phyloP scores from a whole-genome alignment of 1,140 invertebrate species.

The Monochamus saltuarius region DNA sequence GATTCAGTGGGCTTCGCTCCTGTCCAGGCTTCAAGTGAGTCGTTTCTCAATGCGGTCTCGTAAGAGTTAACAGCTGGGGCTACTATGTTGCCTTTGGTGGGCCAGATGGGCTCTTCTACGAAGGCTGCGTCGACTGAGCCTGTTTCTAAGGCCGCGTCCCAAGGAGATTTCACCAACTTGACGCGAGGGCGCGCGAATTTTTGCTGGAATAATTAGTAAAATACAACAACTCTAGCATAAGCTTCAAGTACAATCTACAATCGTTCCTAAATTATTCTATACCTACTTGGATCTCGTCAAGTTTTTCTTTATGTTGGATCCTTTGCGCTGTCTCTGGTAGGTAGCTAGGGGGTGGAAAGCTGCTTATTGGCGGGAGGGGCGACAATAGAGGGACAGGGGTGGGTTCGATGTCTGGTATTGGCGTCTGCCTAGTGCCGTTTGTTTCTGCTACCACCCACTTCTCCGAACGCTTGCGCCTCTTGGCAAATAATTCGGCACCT shows the following conservation, averaged over 20 bases:
- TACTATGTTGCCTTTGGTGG: slow-evolving; percentile 44
- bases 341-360: slow-evolving; percentile 50
- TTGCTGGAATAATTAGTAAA: slow-evolving; percentile 58
- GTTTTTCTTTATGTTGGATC: slow-evolving; percentile 56
- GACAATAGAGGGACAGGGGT: slow-evolving; percentile 49
- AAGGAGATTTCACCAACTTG: slow-evolving; percentile 67
- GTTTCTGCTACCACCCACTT: slow-evolving; percentile 84
- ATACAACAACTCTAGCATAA: too few relatives aligned
- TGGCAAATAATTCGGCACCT: slow-evolving; percentile 86
- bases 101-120: slow-evolving; percentile 52
- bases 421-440: slow-evolving; percentile 49
- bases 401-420: slow-evolving; percentile 48
- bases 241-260: too few relatives aligned
- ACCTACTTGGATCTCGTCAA: slow-evolving; percentile 59
- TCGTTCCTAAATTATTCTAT: background rate
- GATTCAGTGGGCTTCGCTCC: slow-evolving; percentile 31
- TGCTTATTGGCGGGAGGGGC: slow-evolving; percentile 46
- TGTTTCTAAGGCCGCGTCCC: slow-evolving; percentile 72
- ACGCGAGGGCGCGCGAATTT: slow-evolving; percentile 61
- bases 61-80: slow-evolving; percentile 48
- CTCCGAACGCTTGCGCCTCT: slow-evolving; percentile 79
- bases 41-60: slow-evolving; percentile 44
- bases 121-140: slow-evolving; percentile 71
- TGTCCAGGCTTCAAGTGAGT: slow-evolving; percentile 45
- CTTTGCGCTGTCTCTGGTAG: slow-evolving; percentile 52